Evolutionary conservation across 2,113 vertebrate species (phyloP).

Genomic region (Trichechus manatus): DNA sequence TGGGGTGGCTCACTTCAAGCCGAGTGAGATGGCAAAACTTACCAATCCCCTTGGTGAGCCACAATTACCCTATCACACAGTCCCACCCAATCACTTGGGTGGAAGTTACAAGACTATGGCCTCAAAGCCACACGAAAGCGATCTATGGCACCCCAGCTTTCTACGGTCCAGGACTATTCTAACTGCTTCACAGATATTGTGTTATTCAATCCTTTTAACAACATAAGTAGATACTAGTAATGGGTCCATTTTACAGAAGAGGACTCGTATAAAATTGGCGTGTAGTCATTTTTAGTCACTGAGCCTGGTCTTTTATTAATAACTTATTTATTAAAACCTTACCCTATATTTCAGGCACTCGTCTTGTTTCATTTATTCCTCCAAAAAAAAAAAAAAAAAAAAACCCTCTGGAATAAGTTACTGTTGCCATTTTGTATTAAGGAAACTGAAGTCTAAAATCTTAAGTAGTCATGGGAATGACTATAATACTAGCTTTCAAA

Average conservation of each 20-base stretch:
- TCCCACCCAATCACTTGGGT: too few relatives aligned
- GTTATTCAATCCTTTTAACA: background rate
- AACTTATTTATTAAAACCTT: background rate
- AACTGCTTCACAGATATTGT: background rate
- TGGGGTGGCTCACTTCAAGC: too few relatives aligned
- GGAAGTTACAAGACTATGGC: too few relatives aligned
- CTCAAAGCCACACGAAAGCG: too few relatives aligned
- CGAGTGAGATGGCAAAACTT: too few relatives aligned
- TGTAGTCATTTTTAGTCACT: background rate
- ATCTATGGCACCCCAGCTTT: background rate
- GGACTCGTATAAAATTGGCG: background rate
- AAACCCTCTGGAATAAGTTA: background rate
- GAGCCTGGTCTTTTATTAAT: background rate
- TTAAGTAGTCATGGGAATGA: background rate
- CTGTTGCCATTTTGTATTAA: background rate
- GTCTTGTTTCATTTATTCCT: background rate
- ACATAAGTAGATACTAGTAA: background rate
- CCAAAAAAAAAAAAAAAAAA: background rate
- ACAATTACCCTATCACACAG: too few relatives aligned
- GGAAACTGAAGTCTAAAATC: background rate
- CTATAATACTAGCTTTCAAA: background rate
- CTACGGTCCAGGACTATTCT: background rate
- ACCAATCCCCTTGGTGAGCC: too few relatives aligned
- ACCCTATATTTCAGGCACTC: background rate
- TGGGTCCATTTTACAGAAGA: background rate